Evolutionary conservation across 1,140 invertebrate genomes (phyloP).

Genomic region (Cotesia glomerata): DNA sequence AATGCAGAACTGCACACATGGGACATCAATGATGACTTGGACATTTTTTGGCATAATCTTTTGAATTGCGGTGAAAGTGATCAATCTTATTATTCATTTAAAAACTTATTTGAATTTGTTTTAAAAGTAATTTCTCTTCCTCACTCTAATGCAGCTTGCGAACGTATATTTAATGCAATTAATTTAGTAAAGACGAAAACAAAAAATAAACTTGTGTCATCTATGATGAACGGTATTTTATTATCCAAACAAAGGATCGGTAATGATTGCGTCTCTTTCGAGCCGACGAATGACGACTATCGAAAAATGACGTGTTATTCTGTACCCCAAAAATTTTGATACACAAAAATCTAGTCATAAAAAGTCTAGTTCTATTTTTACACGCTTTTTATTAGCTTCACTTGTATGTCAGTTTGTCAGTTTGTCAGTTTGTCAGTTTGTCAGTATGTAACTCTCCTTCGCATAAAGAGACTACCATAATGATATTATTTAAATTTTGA

Average conservation of each 20-base stretch:
- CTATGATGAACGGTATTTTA: constrained; percentile 14
- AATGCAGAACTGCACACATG: no score
- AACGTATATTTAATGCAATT: constrained; percentile 24
- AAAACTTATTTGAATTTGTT: constrained; percentile 19
- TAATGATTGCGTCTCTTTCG: constrained; percentile 17
- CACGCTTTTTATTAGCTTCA: no score
- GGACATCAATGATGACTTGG: not conserved
- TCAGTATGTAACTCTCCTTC: no score
- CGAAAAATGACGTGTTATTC: constrained; percentile 16
- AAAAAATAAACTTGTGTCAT: constrained; percentile 19
- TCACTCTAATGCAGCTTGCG: constrained; percentile 26
- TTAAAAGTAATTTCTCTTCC: constrained; percentile 24
- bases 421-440: no score
- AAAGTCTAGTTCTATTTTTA: not conserved
- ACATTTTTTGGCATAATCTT: constrained; percentile 16
- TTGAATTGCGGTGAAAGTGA: constrained; percentile 11
- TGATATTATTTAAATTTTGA: no score
- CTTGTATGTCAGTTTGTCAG: no score
- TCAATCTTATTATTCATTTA: constrained; percentile 10
- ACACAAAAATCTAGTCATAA: not conserved
- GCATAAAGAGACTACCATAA: no score
- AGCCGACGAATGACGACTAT: constrained; percentile 7
- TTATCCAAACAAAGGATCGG: constrained; percentile 18
- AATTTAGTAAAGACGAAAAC: constrained; percentile 30
- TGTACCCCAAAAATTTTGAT: not conserved